Base-by-base conservation (phyloP, 2,797 vertebrate species). In the Furcifer pardalis region DNA sequence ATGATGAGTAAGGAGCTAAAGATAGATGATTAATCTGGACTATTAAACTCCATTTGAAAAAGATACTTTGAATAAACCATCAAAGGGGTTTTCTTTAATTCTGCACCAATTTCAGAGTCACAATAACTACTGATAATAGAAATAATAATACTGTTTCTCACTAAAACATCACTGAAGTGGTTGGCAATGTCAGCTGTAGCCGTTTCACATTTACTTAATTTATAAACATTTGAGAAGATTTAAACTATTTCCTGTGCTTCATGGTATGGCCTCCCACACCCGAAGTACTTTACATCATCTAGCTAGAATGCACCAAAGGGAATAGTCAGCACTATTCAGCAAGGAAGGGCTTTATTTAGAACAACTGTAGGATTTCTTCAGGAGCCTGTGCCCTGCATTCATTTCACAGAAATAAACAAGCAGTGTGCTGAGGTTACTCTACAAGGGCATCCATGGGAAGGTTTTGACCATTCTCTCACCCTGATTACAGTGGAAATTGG, bases 231-330 rank as follows among this genome's bases (percentile, higher is more conserved):
- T 95, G 90, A 94, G 94, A 95, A 93, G 93, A 95, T 94, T 95
- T 95, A 90, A 95, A 1, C 92, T 95, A 94, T 96, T 96, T 96
- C 95, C 95, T 96, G 93, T 94, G 91, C 90, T 95, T 95, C 94
- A 92, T 93, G 92, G 91, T 95, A 95, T 93, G 91, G 92, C 90
- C 94, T 94, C 94, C 94, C 94, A 96, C 94, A 95, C 94, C 95
- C 90, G 9, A 95, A 93, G 42, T 86, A 91, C 94, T 95, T 96
- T 94, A 96, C 95, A 91, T 96, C 95, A 96, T 95, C 86, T 32
- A 91, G 30, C 7, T 94, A 95, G 94, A 95, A 96, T 96, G 95
- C 91, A 93, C 91, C 84, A 83, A n/a, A 79, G 92, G 94, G 91
- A 94, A 94, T 90, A 93, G 90, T 88, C 86, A 88, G 56, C 27